phyloP scores from a whole-genome alignment of 2,888 invertebrate genomes.

The Willowsia nigromaculata region DNA sequence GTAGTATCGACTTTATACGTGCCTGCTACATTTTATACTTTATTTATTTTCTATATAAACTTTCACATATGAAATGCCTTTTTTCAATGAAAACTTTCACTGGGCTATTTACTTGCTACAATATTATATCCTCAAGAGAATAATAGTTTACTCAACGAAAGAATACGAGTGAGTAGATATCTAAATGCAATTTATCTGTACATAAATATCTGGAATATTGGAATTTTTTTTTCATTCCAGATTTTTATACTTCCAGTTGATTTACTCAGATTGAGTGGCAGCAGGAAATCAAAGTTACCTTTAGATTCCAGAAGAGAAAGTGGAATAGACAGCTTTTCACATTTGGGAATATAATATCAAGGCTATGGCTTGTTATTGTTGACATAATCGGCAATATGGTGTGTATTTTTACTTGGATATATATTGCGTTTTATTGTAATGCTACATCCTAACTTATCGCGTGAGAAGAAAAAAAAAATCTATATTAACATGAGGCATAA shows the following conservation, averaged over 20 bases:
- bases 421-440: not conserved
- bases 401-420: too few species aligned
- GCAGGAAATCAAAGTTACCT: constrained; percentile 15
- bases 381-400: too few species aligned
- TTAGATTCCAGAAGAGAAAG: not conserved
- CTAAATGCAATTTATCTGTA: not conserved
- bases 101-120: not conserved
- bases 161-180: not conserved
- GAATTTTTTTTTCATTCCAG: not conserved
- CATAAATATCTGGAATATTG: not conserved
- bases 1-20: too few species aligned
- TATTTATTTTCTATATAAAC: not conserved
- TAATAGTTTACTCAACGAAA: not conserved
- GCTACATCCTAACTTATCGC: not conserved
- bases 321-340: too few species aligned
- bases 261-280: not conserved
- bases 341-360: too few species aligned
- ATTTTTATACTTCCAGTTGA: not conserved
- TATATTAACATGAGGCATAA: not conserved
- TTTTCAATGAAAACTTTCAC: not conserved
- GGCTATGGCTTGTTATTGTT: too few species aligned
- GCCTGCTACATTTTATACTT: too few species aligned
- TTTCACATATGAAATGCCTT: not conserved
- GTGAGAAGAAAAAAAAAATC: not conserved
- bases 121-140: not conserved